phyloP scores from a whole-genome alignment of 2,888 invertebrate genomes.

The Dryococelus australis region DNA sequence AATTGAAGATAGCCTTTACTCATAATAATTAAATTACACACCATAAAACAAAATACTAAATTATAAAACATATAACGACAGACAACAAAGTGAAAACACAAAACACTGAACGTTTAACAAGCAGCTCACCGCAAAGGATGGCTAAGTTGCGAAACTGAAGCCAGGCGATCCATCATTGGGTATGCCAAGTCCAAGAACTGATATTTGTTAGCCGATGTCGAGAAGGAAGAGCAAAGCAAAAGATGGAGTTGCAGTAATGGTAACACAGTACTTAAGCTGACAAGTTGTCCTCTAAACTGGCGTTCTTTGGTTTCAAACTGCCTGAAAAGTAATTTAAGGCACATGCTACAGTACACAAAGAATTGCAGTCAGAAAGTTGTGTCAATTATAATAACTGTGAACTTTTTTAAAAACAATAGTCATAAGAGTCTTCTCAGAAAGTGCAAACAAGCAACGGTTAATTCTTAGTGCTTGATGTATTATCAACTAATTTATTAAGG shows the following conservation, averaged over 20 bases:
- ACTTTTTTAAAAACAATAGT: not conserved
- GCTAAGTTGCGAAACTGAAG: constrained; percentile 70
- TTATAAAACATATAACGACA: not conserved
- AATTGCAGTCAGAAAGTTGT: not conserved
- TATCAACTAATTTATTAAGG: no score
- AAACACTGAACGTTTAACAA: not conserved
- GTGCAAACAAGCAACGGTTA: no score
- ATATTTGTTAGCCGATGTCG: constrained; percentile 74
- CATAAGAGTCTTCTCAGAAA: no score
- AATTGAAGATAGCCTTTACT: no score
- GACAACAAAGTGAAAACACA: not conserved
- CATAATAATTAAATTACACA: no score
- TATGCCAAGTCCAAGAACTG: constrained; percentile 76
- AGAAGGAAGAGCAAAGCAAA: constrained; percentile 74
- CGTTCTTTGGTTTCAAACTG: constrained; percentile 63
- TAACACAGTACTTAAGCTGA: constrained; percentile 67
- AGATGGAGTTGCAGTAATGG: constrained; percentile 75
- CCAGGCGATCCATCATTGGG: constrained; percentile 70
- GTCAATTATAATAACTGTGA: not conserved
- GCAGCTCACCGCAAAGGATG: constrained; percentile 64
- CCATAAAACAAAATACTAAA: not conserved
- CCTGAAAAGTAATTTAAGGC: constrained; percentile 48
- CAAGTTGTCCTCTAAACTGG: constrained; percentile 63
- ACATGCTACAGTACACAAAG: not conserved
- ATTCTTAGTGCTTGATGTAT: no score